Evolutionary conservation across 1,140 invertebrate species (phyloP).

Genomic region (Phymorhynchus buccinoides): DNA sequence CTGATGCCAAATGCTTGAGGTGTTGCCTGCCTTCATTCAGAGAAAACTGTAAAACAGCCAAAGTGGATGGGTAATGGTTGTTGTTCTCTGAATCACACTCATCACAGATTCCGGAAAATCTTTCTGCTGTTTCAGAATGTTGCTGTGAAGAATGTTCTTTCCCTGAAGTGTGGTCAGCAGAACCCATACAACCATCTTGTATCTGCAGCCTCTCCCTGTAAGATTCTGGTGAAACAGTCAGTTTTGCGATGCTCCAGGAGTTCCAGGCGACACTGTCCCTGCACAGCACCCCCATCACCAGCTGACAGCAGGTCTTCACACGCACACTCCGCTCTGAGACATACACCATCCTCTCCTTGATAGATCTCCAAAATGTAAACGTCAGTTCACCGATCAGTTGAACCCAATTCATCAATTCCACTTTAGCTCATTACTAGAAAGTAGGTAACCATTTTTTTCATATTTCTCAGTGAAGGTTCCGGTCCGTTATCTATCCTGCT

Average conservation of each 20-base stretch:
- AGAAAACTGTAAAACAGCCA: too few relatives aligned
- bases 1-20: too few relatives aligned
- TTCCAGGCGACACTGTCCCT: not conserved
- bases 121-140: not conserved
- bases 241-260: not conserved
- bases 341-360: not conserved
- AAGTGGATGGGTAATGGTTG: too few relatives aligned
- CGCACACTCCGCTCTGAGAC: not conserved
- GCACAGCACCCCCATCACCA: not conserved
- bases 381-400: too few relatives aligned
- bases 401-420: too few relatives aligned
- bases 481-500: too few relatives aligned
- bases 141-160: not conserved
- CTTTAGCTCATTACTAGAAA: too few relatives aligned
- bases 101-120: not conserved
- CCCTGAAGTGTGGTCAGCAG: not conserved
- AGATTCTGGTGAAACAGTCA: not conserved
- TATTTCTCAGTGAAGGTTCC: too few relatives aligned
- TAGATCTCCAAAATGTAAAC: not conserved
- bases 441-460: too few relatives aligned
- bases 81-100: too few relatives aligned
- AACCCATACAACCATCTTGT: not conserved
- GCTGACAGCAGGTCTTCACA: not conserved
- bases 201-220: not conserved
- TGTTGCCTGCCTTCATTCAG: too few relatives aligned